These are phyloP conservation scores for Drosophila cognata DNA, from an alignment of 2,888 invertebrate species.

Conservation along the genomic window DNA sequence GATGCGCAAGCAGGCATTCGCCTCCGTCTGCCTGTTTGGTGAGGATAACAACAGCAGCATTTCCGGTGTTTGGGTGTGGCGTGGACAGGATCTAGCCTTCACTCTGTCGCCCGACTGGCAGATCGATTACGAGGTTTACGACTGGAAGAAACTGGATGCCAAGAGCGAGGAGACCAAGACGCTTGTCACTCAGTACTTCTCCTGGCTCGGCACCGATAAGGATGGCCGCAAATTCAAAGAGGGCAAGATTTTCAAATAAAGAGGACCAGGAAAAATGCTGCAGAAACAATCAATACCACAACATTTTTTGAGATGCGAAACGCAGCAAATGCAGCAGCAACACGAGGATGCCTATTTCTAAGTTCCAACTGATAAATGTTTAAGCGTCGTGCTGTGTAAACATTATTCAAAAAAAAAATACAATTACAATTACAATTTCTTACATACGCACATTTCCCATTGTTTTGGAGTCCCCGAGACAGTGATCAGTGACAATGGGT, in stretches of 20 bases:
- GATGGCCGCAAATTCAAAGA: slow-evolving; percentile 97
- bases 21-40: slow-evolving; percentile 97
- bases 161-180: slow-evolving; percentile 92
- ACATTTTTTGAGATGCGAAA: slow-evolving; percentile 59
- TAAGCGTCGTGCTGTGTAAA: slow-evolving; percentile 64
- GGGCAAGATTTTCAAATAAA: slow-evolving; percentile 99
- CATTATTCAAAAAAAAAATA: slow-evolving; percentile 23
- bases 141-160: slow-evolving; percentile 97
- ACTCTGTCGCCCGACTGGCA: slow-evolving; percentile 96
- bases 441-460: no score
- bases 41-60: slow-evolving; percentile 96
- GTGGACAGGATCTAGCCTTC: slow-evolving; percentile 97
- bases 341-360: slow-evolving; percentile 53
- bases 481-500: no score
- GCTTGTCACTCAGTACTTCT: slow-evolving; percentile 94
- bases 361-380: slow-evolving; percentile 67
- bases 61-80: slow-evolving; percentile 99
- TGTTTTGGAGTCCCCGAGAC: no score
- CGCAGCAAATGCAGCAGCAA: slow-evolving; percentile 31
- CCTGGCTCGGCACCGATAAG: slow-evolving; percentile 95
- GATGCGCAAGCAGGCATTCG: slow-evolving; percentile 98
- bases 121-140: slow-evolving; percentile 98
- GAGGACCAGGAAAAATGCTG: neutral
- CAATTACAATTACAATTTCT: slow-evolving; percentile 26
- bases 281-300: slow-evolving; percentile 12